Percentiles rank a stretch among this genome's conserved stretches.
phyloP scores from a whole-genome alignment of 2,888 invertebrate species.

The Xanthostigma xanthostigma region DNA sequence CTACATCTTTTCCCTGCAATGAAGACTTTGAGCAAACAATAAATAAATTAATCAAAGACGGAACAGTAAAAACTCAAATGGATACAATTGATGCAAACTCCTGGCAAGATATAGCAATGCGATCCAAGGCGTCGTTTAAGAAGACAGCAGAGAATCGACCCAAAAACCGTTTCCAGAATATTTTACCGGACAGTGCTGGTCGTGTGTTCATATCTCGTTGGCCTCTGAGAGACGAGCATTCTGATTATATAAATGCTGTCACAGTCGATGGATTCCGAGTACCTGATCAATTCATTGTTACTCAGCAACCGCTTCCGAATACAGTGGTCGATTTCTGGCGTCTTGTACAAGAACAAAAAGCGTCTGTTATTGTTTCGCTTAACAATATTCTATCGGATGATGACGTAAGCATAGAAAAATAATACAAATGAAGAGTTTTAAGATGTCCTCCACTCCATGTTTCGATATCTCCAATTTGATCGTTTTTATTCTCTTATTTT shows the following conservation, averaged over 20 bases:
- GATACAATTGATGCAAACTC: slow-evolving; percentile 22
- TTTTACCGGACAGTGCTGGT: slow-evolving; percentile 22
- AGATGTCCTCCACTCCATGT: too few species aligned
- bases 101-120: slow-evolving; percentile 30
- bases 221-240: slow-evolving; percentile 23
- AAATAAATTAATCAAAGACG: slow-evolving; percentile 17
- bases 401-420: slow-evolving; percentile 17
- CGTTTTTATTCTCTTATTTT: too few species aligned
- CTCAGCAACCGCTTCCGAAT: slow-evolving; percentile 29
- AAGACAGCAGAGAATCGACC: neutral
- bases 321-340: slow-evolving; percentile 33
- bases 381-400: slow-evolving; percentile 25
- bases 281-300: slow-evolving; percentile 27
- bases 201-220: slow-evolving; percentile 25
- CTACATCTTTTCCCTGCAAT: slow-evolving; percentile 25
- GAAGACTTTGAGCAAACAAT: slow-evolving; percentile 19
- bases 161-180: slow-evolving; percentile 27
- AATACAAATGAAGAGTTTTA: neutral
- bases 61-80: slow-evolving; percentile 22
- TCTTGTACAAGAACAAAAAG: slow-evolving; percentile 25
- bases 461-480: too few species aligned
- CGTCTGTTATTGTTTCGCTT: slow-evolving; percentile 26
- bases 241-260: slow-evolving; percentile 31
- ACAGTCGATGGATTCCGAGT: slow-evolving; percentile 25
- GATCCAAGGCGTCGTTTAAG: slow-evolving; percentile 9